Base-by-base conservation (phyloP, 2,113 vertebrate genomes). In the Tauraco erythrolophus region DNA sequence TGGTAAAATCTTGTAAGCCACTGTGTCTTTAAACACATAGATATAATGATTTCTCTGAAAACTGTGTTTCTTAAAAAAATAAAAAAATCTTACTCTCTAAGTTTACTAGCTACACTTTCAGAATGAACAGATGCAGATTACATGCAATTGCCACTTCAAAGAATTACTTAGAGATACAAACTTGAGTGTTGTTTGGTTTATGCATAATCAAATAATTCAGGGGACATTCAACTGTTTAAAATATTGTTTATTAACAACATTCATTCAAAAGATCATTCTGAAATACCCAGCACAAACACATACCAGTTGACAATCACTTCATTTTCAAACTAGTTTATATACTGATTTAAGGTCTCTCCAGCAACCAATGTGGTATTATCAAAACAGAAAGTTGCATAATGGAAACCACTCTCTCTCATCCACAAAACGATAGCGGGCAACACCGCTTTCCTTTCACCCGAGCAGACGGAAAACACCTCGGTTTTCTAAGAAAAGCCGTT, bases 201-300 rank as follows among this genome's bases (percentile, higher is more conserved):
- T 7, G 35, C 45, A 41, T 0, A 56, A 39, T 28, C 77, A 94
- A 69, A 89, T 46, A 87, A 92, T 95, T 61, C 69, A 58, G 61
- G 19, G 75, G 41, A 84, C 77, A 56, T 64, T 30, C 11, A 51
- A 48, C 72, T 48, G 65, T 89, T 96, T 78, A 76, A 93, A 94
- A 87, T 51, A 85, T 2, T 84, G n/a, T 91, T 97, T 97, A 97
- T 96, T 93, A 85, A 60, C 66, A 88, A 35, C 11, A 54, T 58
- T 82, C 35, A 70, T 64, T 74, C 60, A 83, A 84, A 72, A 43
- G n/a, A 72, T 30, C 28, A 1, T 33, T 53, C 79, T 51, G 72
- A 83, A 89, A 85, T 7, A 56, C 7, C 10, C 54, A 74, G 54
- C 37, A 51, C 30, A 65, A 61, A 54, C 71, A 46, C 31, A 41